Percentiles rank a stretch among this genome's conserved stretches.
phyloP scores from a whole-genome alignment of 2,888 invertebrate species.

The Campoplex capitator region DNA sequence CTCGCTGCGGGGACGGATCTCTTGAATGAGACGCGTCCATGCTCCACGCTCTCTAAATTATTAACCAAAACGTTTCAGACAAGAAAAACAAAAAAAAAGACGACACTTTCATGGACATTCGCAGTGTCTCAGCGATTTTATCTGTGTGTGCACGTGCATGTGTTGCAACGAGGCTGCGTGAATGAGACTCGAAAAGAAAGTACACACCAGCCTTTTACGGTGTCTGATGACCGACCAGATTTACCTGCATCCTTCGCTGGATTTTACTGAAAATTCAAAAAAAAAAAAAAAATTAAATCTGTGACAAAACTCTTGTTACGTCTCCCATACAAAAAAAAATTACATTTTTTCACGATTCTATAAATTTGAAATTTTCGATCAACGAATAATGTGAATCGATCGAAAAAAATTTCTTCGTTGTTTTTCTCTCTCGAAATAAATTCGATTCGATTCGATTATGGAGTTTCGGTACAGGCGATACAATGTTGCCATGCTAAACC shows the following conservation, averaged over 20 bases:
- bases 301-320: too few species aligned
- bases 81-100: slow-evolving; percentile 33
- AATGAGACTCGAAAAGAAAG: slow-evolving; percentile 54
- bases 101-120: slow-evolving; percentile 34
- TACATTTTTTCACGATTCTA: too few species aligned
- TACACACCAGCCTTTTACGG: slow-evolving; percentile 40
- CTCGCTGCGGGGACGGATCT: background rate
- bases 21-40: slow-evolving; percentile 47
- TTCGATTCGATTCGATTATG: too few species aligned
- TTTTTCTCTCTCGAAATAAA: too few species aligned
- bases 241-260: background rate
- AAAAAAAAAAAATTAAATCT: too few species aligned
- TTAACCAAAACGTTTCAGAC: slow-evolving; percentile 62
- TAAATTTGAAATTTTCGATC: too few species aligned
- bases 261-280: too few species aligned
- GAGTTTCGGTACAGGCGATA: too few species aligned
- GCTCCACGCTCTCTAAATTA: slow-evolving; percentile 49
- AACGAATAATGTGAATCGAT: too few species aligned
- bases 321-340: too few species aligned
- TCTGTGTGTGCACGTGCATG: background rate
- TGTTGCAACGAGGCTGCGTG: slow-evolving; percentile 32
- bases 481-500: too few species aligned
- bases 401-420: too few species aligned
- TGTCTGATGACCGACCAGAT: slow-evolving; percentile 26
- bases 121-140: slow-evolving; percentile 13